Percentiles rank a stretch among this genome's conserved stretches.
Evolutionary conservation across 2,113 vertebrate genomes (phyloP).

Genomic region (Alosa alosa): DNA sequence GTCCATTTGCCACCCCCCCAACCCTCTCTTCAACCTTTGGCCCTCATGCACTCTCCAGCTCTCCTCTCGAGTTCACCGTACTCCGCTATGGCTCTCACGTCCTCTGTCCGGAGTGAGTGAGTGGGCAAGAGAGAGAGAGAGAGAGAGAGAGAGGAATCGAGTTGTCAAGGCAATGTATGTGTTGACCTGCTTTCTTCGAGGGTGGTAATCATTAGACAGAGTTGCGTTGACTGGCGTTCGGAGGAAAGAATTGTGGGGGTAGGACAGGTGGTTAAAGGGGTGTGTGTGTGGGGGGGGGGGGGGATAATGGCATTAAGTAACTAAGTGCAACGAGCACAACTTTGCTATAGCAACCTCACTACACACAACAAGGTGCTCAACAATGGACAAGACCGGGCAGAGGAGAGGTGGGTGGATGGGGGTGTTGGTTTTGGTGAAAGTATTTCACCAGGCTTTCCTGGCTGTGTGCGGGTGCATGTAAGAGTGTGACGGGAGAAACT

Average conservation of each 20-base stretch:
- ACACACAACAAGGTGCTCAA: slow-evolving; percentile 47
- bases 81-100: not conserved
- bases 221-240: slow-evolving; percentile 38
- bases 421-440: slow-evolving; percentile 13
- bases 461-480: slow-evolving; percentile 9
- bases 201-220: slow-evolving; percentile 55
- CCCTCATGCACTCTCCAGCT: not conserved
- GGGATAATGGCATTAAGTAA: slow-evolving; percentile 54
- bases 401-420: not conserved
- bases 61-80: not conserved
- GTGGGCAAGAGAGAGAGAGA: not conserved
- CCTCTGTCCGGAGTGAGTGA: not conserved
- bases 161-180: slow-evolving; percentile 52
- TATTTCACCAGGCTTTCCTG: slow-evolving; percentile 23
- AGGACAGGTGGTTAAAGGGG: slow-evolving; percentile 49
- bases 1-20: no score
- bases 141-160: slow-evolving; percentile 19
- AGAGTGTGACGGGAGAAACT: not conserved
- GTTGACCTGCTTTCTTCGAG: slow-evolving; percentile 41
- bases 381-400: slow-evolving; percentile 35
- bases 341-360: slow-evolving; percentile 47
- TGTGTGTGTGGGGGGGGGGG: slow-evolving; percentile 42
- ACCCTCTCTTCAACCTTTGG: not conserved
- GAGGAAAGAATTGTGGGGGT: slow-evolving; percentile 42
- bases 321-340: slow-evolving; percentile 49